Evolutionary conservation across 2,888 invertebrate genomes (phyloP).

Genomic region (Neoitamus cyanurus): DNA sequence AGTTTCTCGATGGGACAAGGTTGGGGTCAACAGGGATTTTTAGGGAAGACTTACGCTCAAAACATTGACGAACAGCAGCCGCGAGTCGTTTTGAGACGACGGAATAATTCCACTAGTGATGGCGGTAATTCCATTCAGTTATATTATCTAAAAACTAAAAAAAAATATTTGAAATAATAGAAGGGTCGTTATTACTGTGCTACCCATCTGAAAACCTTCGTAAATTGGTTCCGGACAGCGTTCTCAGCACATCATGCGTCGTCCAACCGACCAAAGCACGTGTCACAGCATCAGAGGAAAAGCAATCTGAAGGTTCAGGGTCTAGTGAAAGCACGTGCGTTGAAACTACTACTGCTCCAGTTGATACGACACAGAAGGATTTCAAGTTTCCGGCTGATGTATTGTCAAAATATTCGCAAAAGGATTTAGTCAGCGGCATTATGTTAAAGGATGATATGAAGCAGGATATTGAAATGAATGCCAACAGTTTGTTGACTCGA

Average conservation of each 20-base stretch:
- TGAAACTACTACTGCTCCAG: conserved; percentile 26
- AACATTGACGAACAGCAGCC: conserved; percentile 54
- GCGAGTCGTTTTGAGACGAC: conserved; percentile 69
- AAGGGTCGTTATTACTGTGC: conserved; percentile 73
- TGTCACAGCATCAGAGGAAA: conserved; percentile 42
- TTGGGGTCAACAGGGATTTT: conserved; percentile 56
- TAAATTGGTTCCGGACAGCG: conserved; percentile 77
- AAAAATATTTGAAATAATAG: too few relatives aligned
- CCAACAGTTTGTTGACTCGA: conserved; percentile 66
- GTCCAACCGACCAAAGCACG: conserved; percentile 58
- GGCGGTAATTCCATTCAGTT: conserved; percentile 53
- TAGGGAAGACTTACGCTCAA: conserved; percentile 36
- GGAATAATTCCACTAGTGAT: conserved; percentile 79
- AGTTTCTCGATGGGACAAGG: conserved; percentile 88
- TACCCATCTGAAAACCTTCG: conserved; percentile 90
- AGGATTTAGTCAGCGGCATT: not conserved
- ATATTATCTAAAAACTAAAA: not conserved
- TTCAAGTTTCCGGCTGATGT: conserved; percentile 44
- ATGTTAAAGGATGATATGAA: conserved; percentile 49
- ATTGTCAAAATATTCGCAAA: conserved; percentile 1
- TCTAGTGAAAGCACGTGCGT: not conserved
- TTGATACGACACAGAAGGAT: conserved; percentile 41
- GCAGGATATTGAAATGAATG: conserved; percentile 56
- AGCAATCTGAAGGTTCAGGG: not conserved
- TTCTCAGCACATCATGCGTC: conserved; percentile 64